Evolutionary conservation across 2,888 invertebrate species (phyloP).

Genomic region (Antitype chi): DNA sequence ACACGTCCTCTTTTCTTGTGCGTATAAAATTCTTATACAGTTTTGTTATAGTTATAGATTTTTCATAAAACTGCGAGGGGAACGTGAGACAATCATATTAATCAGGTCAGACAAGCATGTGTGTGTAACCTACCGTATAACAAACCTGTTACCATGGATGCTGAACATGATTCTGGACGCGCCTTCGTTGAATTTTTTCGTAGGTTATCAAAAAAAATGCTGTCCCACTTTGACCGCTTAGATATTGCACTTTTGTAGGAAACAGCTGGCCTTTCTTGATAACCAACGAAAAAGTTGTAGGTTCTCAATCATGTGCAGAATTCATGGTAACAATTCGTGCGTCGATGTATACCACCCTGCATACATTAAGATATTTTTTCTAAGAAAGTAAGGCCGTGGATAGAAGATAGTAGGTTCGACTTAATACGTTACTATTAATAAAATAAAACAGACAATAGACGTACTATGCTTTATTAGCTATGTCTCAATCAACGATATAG

Average conservation of each 20-base stretch:
- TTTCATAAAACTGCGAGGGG: not conserved
- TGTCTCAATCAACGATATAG: not conserved
- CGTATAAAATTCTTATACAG: not conserved
- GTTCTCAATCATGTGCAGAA: too few species aligned
- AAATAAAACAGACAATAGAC: not conserved
- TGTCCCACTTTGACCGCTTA: too few species aligned
- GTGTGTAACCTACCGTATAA: not conserved
- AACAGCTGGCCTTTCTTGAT: too few species aligned
- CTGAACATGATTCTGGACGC: too few species aligned
- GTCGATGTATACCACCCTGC: too few species aligned
- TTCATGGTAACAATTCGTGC: too few species aligned
- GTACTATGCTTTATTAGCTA: not conserved
- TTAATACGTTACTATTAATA: not conserved
- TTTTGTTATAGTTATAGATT: not conserved
- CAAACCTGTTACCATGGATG: too few species aligned
- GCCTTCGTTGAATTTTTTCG: too few species aligned
- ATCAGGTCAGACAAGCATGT: not conserved
- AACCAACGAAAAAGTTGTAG: too few species aligned
- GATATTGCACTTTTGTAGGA: too few species aligned
- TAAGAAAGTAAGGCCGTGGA: not conserved
- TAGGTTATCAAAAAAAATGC: too few species aligned
- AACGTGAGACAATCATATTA: conserved; percentile 1
- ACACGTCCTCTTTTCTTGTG: not conserved
- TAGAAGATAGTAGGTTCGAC: not conserved
- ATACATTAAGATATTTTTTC: not conserved